phyloP scores from a whole-genome alignment of 1,140 invertebrate genomes.

The Acyrthosiphon pisum region DNA sequence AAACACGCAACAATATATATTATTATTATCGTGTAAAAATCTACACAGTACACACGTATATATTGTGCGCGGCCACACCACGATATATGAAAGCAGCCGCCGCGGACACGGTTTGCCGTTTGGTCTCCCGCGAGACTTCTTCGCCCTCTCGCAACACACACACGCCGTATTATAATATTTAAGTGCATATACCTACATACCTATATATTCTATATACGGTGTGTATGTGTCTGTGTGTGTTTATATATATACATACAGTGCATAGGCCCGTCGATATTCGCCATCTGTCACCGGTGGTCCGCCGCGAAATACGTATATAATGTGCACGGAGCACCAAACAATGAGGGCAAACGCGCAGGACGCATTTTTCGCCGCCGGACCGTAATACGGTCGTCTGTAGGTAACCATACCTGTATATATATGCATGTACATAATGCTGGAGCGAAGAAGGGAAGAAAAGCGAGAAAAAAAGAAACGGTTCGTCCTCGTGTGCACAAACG shows the following conservation, averaged over 20 bases:
- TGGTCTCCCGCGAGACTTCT: neutral
- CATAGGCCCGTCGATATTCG: neutral
- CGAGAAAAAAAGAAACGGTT: neutral
- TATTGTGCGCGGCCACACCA: neutral
- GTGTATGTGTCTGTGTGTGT: neutral
- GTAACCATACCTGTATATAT: neutral
- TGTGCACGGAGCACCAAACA: neutral
- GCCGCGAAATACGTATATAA: neutral
- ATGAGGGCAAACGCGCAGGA: neutral
- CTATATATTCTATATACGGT: neutral
- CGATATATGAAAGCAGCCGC: neutral
- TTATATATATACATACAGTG: neutral
- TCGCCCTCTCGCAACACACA: neutral
- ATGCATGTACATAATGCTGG: neutral
- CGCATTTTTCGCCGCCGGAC: constrained; percentile 4
- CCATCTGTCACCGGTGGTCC: constrained; percentile 34
- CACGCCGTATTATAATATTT: neutral
- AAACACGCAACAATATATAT: no score
- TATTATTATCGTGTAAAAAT: neutral
- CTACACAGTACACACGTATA: neutral
- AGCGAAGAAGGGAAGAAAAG: neutral
- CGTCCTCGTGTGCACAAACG: constrained; percentile 4
- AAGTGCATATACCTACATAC: neutral
- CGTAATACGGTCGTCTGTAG: neutral
- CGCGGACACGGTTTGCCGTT: neutral